phyloP scores from a whole-genome alignment of 2,113 vertebrate species.

The Lichenostomus cassidix region DNA sequence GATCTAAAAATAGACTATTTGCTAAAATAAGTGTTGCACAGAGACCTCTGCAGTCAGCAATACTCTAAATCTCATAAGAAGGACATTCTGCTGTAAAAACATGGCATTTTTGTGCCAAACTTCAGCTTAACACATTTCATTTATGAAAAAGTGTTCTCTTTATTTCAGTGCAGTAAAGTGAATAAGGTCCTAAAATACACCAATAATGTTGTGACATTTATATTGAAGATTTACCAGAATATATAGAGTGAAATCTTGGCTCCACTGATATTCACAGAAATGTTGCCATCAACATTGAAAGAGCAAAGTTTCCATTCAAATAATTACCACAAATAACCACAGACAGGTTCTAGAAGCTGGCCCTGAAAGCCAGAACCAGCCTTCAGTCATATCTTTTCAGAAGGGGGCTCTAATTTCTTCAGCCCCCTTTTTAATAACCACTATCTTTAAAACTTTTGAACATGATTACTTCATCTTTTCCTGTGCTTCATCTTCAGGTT shows the following conservation, averaged over 20 bases:
- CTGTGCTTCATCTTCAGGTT: neutral
- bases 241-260: neutral
- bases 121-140: neutral
- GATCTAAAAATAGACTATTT: slow-evolving; percentile 47
- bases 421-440: neutral
- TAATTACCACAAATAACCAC: too few species aligned
- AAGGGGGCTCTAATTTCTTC: neutral
- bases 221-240: neutral
- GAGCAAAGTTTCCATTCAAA: neutral
- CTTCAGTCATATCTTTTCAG: neutral
- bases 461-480: neutral
- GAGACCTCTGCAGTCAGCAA: slow-evolving; percentile 14
- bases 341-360: neutral
- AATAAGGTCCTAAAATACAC: neutral
- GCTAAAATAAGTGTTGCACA: slow-evolving; percentile 32
- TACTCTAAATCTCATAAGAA: neutral
- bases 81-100: neutral
- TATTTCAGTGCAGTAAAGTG: neutral
- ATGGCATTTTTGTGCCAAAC: neutral
- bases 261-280: neutral
- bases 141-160: neutral
- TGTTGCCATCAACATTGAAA: neutral
- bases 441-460: neutral
- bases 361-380: neutral
- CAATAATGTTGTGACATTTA: neutral